Evolutionary conservation across 2,797 vertebrate species (phyloP), one percentile per base, ranked within the genome.

Genomic region (Gephyroberyx darwinii): DNA sequence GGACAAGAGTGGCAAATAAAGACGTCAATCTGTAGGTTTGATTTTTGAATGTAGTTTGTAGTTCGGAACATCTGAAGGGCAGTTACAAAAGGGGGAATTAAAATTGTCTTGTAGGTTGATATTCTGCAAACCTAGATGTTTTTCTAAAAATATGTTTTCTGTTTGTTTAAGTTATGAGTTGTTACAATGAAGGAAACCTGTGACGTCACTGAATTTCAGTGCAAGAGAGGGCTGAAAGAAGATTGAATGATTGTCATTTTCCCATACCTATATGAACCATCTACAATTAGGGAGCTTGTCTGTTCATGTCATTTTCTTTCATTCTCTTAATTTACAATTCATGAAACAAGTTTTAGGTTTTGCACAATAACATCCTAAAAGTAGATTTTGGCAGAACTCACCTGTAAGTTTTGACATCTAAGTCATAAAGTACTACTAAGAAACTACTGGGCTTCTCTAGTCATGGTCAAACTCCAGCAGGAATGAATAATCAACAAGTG

Each of bases 401-500:
- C 31, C 41, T 43, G 33, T 20, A 48, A 13, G 9, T 10, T 1
- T 56, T 70, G 6, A 17, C 16, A 52, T 54, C 48, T 10, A 39
- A 37, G 50, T 43, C 9, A 47, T 43, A 37, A 53, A 59, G 7
- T 22, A 59, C 33, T 37, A 55, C 9, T 4, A 43, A 5, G 41
- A 20, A 39, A 6, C 2, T 8, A 2, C 17, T 41, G 3, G 57
- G 10, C 14, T 6, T 50, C 22, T 48, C 3, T 1, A 1, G 16
- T n/a, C 14, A 62, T 16, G 20, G 5, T 55, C 9, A n/a, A 43
- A 19, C 30, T 37, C 16, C 35, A 4, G 8, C 60, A 33, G 19
- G 16, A 61, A 68, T 63, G 20, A 65, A 58, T 37, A 52, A 63
- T 60, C 73, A 68, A 73, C 81, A 68, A 70, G 41, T 65, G 45